Percentiles rank a stretch among this genome's conserved stretches.
Evolutionary conservation across 2,797 vertebrate species (phyloP).

Genomic region (Rhinichthys osculus): DNA sequence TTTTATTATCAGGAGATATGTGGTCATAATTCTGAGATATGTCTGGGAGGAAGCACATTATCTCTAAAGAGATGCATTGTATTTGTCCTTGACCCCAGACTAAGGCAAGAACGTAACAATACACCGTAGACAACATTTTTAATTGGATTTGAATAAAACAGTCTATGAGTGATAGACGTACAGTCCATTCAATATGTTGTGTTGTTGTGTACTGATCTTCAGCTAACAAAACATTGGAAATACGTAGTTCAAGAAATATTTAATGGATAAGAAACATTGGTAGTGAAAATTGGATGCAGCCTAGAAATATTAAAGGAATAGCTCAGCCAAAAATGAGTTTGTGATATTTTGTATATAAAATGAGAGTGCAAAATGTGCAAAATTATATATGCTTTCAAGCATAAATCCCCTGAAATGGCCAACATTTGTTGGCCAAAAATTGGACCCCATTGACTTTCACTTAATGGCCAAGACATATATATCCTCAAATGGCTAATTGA

Average conservation of each 20-base stretch:
- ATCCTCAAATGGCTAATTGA: not conserved
- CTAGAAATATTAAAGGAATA: not conserved
- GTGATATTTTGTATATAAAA: not conserved
- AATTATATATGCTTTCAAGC: too few species aligned
- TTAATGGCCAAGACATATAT: not conserved
- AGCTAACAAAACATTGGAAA: not conserved
- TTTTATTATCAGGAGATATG: conserved; percentile 46
- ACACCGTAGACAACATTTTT: conserved; percentile 1
- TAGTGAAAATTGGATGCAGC: not conserved
- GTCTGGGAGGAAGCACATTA: conserved; percentile 25
- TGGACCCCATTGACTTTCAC: not conserved
- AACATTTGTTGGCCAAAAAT: not conserved
- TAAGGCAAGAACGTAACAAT: conserved; percentile 17
- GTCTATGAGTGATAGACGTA: not conserved
- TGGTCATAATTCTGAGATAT: conserved; percentile 50
- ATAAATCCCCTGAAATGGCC: too few species aligned
- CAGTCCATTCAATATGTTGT: not conserved
- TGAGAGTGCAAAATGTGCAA: not conserved
- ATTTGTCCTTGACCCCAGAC: conserved; percentile 29
- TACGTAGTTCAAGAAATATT: not conserved
- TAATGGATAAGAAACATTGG: not conserved
- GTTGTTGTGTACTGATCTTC: not conserved
- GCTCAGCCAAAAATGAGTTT: not conserved
- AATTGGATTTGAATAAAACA: not conserved
- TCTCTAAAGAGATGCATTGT: conserved; percentile 38